These are phyloP conservation scores for Salpingus planirostris DNA, from an alignment of 2,888 invertebrate species.

Conservation along the genomic window DNA sequence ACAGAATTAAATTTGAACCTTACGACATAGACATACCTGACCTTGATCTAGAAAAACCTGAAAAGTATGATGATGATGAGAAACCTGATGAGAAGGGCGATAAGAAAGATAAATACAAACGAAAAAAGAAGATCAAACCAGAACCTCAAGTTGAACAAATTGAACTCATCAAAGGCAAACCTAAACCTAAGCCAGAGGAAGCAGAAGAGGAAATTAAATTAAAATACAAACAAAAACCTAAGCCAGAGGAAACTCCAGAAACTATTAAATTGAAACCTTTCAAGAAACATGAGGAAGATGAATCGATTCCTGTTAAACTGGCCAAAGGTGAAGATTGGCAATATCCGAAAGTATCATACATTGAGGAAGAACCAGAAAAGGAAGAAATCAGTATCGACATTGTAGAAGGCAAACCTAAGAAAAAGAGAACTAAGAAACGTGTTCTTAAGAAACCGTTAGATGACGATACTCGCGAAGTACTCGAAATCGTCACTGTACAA, in stretches of 20 bases:
- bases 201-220: conserved; percentile 39
- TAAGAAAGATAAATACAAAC: conserved; percentile 26
- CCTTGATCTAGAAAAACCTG: conserved; percentile 32
- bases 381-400: conserved; percentile 20
- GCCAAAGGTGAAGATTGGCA: conserved; percentile 9
- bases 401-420: conserved; percentile 23
- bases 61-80: conserved; percentile 27
- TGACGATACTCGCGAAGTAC: conserved; percentile 20
- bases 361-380: conserved; percentile 25
- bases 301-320: conserved; percentile 19
- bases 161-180: conserved; percentile 24
- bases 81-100: conserved; percentile 25
- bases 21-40: conserved; percentile 34
- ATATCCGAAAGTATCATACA: conserved; percentile 18
- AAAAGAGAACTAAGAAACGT: conserved; percentile 28
- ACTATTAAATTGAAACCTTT: conserved; percentile 22
- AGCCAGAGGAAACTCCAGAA: conserved; percentile 22
- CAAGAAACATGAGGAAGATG: conserved; percentile 31
- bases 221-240: conserved; percentile 27
- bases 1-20: conserved; percentile 29
- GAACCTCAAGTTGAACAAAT: conserved; percentile 20
- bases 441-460: conserved; percentile 39
- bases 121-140: conserved; percentile 19
- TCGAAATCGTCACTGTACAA: conserved; percentile 14
- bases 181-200: conserved; percentile 29